Conservation (phyloP, 2,797 vertebrate genomes). For the Ctenochaetus hawaiiensis region DNA sequence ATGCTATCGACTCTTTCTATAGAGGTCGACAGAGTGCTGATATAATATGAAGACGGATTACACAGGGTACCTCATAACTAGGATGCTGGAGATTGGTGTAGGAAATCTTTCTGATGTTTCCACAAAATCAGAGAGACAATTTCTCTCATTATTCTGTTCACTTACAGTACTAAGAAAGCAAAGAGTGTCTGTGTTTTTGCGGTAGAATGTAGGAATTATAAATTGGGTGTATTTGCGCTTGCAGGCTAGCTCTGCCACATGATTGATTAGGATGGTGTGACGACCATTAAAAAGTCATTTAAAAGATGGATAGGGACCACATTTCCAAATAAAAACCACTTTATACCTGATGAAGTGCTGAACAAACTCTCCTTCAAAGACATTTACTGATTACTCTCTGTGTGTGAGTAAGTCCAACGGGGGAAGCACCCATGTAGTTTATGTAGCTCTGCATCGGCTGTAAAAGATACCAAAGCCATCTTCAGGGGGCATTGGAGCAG, state of each 20-base stretch:
- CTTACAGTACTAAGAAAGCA: constrained; percentile 50
- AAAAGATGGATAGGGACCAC: constrained; percentile 89
- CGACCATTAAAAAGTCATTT: constrained; percentile 91
- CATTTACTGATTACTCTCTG: constrained; percentile 83
- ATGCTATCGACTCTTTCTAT: constrained; percentile 21
- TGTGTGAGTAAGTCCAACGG: constrained; percentile 72
- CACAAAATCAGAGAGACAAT: constrained; percentile 48
- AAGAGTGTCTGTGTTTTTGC: constrained; percentile 59
- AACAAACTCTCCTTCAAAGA: constrained; percentile 86
- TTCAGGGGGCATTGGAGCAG: constrained; percentile 5
- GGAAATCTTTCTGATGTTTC: constrained; percentile 46
- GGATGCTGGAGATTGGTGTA: constrained; percentile 18
- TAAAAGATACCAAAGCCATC: constrained; percentile 44
- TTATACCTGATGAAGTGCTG: constrained; percentile 88
- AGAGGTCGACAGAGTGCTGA: constrained; percentile 7
- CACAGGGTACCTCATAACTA: constrained; percentile 15
- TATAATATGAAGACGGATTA: constrained; percentile 41
- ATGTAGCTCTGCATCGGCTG: constrained; percentile 56
- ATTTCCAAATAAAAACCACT: constrained; percentile 88
- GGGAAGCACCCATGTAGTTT: constrained; percentile 47
- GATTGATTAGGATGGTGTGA: constrained; percentile 89
- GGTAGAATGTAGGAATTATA: constrained; percentile 79
- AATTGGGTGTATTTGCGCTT: constrained; percentile 81
- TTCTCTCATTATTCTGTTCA: constrained; percentile 28
- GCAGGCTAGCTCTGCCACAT: constrained; percentile 78